Percentiles rank a stretch among this genome's conserved stretches.
phyloP scores from a whole-genome alignment of 2,797 vertebrate species.

The Morus bassanus region DNA sequence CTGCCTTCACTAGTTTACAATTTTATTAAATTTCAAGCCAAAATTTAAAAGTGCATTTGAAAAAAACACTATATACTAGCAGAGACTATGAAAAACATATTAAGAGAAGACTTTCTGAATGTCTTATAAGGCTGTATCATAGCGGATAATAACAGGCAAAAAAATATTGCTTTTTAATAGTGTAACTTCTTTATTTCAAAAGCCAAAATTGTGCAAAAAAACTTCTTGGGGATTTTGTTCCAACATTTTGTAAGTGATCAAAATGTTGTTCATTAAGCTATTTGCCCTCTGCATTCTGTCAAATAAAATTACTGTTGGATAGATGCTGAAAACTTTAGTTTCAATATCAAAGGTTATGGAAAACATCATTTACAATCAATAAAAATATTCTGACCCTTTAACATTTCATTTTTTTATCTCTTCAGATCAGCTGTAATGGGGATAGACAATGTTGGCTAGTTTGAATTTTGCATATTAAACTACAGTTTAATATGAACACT shows the following conservation, averaged over 20 bases:
- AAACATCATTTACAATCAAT: background rate
- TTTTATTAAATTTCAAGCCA: background rate
- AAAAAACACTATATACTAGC: background rate
- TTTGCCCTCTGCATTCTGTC: background rate
- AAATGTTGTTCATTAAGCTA: background rate
- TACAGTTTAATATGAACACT: background rate
- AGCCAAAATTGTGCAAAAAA: background rate
- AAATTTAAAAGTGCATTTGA: background rate
- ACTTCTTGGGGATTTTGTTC: background rate
- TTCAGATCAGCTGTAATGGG: background rate
- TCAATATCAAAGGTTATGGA: background rate
- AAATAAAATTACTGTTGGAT: background rate
- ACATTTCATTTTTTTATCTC: background rate
- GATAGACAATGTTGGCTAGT: background rate
- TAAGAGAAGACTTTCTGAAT: background rate
- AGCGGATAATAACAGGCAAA: background rate
- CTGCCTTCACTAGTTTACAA: background rate
- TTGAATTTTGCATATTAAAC: background rate
- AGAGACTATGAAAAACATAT: background rate
- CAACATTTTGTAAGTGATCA: background rate
- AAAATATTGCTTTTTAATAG: background rate
- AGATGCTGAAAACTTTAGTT: background rate
- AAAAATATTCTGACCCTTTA: background rate
- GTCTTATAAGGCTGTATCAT: background rate
- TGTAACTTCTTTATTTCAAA: background rate